Percentiles rank a stretch among this genome's conserved stretches.
Conservation (phyloP, 2,113 vertebrate genomes). For the Tyto alba region DNA sequence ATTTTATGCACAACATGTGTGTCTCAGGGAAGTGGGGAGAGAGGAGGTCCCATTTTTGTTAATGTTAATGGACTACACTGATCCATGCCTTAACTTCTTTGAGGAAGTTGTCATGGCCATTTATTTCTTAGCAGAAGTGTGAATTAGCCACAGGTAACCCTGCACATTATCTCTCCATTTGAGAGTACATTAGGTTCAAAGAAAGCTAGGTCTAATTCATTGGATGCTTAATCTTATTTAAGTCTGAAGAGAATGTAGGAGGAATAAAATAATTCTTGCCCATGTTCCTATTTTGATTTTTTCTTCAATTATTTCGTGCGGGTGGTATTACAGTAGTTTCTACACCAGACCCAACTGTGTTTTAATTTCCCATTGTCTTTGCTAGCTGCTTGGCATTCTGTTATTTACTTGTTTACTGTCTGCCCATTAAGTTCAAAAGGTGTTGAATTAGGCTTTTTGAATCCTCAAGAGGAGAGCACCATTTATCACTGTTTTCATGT, state of each 20-base stretch:
- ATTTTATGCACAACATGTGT: background rate
- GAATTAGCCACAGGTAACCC: background rate
- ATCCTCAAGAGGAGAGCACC: background rate
- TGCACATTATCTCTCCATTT: background rate
- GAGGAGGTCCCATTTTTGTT: background rate
- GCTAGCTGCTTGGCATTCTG: background rate
- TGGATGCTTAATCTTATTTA: background rate
- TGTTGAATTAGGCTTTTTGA: background rate
- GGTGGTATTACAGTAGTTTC: background rate
- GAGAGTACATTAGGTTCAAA: background rate
- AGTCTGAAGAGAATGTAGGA: background rate
- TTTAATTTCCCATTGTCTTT: background rate
- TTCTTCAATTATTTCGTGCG: background rate
- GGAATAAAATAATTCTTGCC: background rate
- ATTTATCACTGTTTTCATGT: background rate
- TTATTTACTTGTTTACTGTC: background rate
- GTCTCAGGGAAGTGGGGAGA: background rate
- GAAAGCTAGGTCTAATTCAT: background rate
- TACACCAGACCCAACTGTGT: accelerated
- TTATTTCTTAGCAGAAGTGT: background rate
- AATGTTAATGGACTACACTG: background rate
- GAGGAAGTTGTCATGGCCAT: background rate
- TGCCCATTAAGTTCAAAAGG: background rate
- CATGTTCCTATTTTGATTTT: background rate
- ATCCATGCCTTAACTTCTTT: background rate